These are phyloP conservation scores for Sarcophilus harrisii DNA, from an alignment of 2,797 vertebrate species.

Conservation along the genomic window DNA sequence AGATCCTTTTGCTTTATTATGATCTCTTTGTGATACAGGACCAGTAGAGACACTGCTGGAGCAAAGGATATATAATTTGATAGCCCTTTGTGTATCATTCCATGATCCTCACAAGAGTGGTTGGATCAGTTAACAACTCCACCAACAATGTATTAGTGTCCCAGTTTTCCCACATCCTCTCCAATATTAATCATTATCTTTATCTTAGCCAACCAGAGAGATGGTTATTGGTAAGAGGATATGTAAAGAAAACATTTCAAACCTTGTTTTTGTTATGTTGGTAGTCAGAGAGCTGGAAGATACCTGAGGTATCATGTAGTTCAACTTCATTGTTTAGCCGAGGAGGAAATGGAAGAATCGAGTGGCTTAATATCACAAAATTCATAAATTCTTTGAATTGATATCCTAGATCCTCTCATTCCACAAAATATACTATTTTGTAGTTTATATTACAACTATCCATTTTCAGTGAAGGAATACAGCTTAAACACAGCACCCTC, in stretches of 20 bases:
- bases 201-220: too few species aligned
- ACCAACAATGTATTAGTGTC: too few species aligned
- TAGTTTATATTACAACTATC: neutral
- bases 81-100: too few species aligned
- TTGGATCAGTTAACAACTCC: too few species aligned
- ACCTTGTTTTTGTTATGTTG: neutral
- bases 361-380: neutral
- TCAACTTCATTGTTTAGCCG: neutral
- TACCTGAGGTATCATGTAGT: neutral
- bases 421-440: neutral
- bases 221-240: too few species aligned
- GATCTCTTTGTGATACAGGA: too few species aligned
- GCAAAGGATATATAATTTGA: too few species aligned
- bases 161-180: too few species aligned
- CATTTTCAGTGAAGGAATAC: neutral
- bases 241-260: neutral
- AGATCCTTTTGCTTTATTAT: too few species aligned
- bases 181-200: too few species aligned
- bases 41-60: too few species aligned
- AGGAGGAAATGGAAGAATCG: neutral
- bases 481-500: neutral
- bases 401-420: neutral
- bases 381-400: neutral
- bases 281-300: neutral
- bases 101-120: too few species aligned